Conservation (phyloP, 92 coral and sea anemone species). For the Parazoanthus atlanticus region DNA sequence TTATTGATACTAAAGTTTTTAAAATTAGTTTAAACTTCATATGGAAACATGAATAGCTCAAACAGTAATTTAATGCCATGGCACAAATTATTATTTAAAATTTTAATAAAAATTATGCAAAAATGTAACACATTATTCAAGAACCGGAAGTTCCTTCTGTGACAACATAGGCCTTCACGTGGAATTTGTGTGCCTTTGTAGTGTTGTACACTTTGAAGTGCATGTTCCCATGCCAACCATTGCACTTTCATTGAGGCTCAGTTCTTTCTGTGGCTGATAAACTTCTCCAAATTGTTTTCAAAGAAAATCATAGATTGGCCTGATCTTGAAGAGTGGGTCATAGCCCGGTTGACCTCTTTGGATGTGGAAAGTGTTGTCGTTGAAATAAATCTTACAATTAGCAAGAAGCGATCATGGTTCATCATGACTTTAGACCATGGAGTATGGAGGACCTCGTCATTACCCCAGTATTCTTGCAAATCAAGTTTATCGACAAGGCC, state of each 20-base stretch:
- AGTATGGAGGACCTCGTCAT: slow-evolving; percentile 8
- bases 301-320: slow-evolving; percentile 58
- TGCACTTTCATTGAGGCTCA: slow-evolving; percentile 32
- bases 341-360: slow-evolving; percentile 54
- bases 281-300: slow-evolving; percentile 26
- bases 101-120: too few relatives aligned
- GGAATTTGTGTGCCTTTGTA: slow-evolving; percentile 16
- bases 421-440: slow-evolving; percentile 17
- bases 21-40: too few relatives aligned
- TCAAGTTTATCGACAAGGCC: slow-evolving; percentile 22
- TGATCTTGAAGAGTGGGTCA: slow-evolving; percentile 47
- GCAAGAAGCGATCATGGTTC: slow-evolving; percentile 37
- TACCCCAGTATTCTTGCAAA: slow-evolving; percentile 25
- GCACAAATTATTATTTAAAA: too few relatives aligned
- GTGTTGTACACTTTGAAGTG: slow-evolving; percentile 20
- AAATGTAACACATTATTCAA: too few relatives aligned
- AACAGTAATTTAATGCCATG: too few relatives aligned
- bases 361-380: slow-evolving; percentile 46
- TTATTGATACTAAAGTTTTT: too few relatives aligned
- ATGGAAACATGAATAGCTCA: too few relatives aligned
- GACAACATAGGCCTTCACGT: slow-evolving; percentile 17
- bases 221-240: slow-evolving; percentile 26
- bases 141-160: slow-evolving; percentile 27
- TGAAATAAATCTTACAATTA: slow-evolving; percentile 51
- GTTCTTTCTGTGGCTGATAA: neutral